A percentile compares a stretch with the other conserved stretches of the same genome.
Evolutionary conservation across 2,888 invertebrate genomes (phyloP).

Genomic region (Lampropteryx suffumata): DNA sequence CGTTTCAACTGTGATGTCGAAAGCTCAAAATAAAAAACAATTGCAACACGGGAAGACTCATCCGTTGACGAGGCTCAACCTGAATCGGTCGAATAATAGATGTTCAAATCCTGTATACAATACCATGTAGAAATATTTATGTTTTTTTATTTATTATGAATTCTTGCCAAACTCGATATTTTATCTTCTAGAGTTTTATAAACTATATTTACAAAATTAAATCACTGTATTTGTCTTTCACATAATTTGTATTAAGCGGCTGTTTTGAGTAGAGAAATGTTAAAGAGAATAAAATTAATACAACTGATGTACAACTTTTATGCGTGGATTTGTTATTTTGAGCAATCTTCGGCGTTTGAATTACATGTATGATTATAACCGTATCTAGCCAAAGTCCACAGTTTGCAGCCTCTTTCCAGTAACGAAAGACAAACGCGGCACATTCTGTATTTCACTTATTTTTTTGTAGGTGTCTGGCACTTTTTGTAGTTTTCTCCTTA

Average conservation of each 20-base stretch:
- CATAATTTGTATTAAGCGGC: conserved; percentile 75
- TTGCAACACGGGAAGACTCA: conserved; percentile 96
- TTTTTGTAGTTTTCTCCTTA: conserved; percentile 64
- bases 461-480: conserved; percentile 54
- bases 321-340: conserved; percentile 50
- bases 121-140: conserved; percentile 89
- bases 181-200: conserved; percentile 82
- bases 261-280: conserved; percentile 76
- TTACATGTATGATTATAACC: neutral
- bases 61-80: conserved; percentile 93
- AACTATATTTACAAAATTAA: conserved; percentile 80
- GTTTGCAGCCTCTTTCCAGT: conserved; percentile 82
- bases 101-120: conserved; percentile 93
- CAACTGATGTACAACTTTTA: conserved; percentile 79
- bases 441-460: conserved; percentile 59
- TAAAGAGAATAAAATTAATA: conserved; percentile 77
- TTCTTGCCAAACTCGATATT: conserved; percentile 83
- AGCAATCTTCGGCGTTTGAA: neutral
- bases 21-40: conserved; percentile 90
- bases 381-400: conserved; percentile 73
- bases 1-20: conserved; percentile 86
- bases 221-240: conserved; percentile 79
- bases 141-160: conserved; percentile 79
- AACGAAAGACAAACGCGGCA: conserved; percentile 82
- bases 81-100: conserved; percentile 88